Evolutionary conservation across 1,140 invertebrate genomes (phyloP).

Genomic region (silkworm (Bombyx mori)): DNA sequence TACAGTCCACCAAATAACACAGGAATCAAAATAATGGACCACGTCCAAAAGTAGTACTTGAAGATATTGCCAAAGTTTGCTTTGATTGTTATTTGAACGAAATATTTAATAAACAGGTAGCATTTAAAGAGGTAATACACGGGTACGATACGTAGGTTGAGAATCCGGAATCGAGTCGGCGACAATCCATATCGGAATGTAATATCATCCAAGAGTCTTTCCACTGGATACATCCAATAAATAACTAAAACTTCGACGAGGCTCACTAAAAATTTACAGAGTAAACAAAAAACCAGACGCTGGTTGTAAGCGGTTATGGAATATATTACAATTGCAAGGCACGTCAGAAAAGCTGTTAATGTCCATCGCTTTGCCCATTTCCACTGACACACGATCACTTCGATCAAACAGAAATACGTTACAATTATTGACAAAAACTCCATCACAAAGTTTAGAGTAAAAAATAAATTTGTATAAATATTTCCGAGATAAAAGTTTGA

Average conservation of each 20-base stretch:
- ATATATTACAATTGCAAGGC: background rate
- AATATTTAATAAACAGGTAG: background rate
- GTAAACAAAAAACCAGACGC: conserved; percentile 12
- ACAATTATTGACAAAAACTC: conserved; percentile 12
- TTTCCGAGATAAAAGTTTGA: conserved; percentile 11
- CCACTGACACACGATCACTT: conserved; percentile 14
- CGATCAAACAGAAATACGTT: conserved; percentile 17
- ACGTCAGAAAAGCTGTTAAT: background rate
- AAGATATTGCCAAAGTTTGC: background rate
- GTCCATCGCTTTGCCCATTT: conserved; percentile 10
- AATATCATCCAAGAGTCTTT: conserved; percentile 26
- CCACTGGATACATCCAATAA: conserved; percentile 24
- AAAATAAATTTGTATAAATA: conserved; percentile 5
- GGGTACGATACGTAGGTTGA: conserved; percentile 20
- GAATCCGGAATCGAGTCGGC: conserved; percentile 17
- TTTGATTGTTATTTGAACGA: conserved; percentile 1
- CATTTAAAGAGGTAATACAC: conserved; percentile 19
- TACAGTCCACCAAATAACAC: conserved; percentile 3
- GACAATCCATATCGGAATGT: conserved; percentile 22
- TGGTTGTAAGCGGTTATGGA: background rate
- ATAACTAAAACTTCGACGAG: conserved; percentile 17
- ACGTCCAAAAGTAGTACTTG: conserved; percentile 1
- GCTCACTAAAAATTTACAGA: conserved; percentile 12
- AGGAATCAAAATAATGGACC: conserved; percentile 6
- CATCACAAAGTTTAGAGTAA: background rate